Evolutionary conservation across 2,888 invertebrate species (phyloP).

Genomic region (Watsonalla binaria): DNA sequence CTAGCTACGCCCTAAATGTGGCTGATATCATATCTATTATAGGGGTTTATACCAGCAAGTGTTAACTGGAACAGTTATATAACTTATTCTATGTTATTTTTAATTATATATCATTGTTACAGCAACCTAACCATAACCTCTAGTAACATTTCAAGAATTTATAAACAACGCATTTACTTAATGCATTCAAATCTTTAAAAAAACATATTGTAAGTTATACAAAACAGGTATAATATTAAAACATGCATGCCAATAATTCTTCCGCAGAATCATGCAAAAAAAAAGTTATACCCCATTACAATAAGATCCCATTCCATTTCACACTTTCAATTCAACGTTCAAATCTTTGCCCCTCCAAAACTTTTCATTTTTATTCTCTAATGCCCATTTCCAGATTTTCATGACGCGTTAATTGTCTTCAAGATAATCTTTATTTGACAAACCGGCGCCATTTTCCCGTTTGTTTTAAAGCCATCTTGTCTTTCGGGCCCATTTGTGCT

Average conservation of each 20-base stretch:
- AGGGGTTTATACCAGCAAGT: too few species aligned
- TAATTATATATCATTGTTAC: too few species aligned
- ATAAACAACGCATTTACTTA: too few species aligned
- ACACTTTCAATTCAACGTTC: neutral
- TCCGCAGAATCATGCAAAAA: neutral
- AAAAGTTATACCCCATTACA: neutral
- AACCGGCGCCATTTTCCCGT: slow-evolving; percentile 18
- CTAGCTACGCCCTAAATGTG: too few species aligned
- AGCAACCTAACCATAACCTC: too few species aligned
- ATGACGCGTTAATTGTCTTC: slow-evolving; percentile 16
- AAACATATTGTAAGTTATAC: too few species aligned
- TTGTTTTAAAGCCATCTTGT: slow-evolving; percentile 1
- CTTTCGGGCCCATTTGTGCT: neutral
- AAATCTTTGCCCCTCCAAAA: neutral
- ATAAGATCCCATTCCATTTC: neutral
- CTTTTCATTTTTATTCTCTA: neutral
- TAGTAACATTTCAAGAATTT: too few species aligned
- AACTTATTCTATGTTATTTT: too few species aligned
- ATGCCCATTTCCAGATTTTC: slow-evolving; percentile 1
- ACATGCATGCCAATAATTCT: neutral
- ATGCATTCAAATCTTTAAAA: too few species aligned
- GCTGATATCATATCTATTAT: too few species aligned
- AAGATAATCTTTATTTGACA: slow-evolving; percentile 23
- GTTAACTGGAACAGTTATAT: too few species aligned
- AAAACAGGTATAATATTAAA: neutral